phyloP scores from a whole-genome alignment of 1,140 invertebrate species.

The Drosophila pruinosa region DNA sequence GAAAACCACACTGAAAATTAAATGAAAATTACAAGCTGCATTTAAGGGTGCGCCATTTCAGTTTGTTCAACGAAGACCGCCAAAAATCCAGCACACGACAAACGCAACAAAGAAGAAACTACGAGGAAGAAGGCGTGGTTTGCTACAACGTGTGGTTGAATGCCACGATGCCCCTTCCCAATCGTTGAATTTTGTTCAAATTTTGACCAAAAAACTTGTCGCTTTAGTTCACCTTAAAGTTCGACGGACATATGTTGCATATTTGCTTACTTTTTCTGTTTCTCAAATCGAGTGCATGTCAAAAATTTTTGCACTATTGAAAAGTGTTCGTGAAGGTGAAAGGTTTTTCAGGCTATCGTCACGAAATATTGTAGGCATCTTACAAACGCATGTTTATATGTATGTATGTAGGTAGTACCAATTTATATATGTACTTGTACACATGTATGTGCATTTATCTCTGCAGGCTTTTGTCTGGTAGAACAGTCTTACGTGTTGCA shows the following conservation, averaged over 20 bases:
- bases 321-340: background rate
- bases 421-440: too few species aligned
- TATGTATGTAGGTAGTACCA: background rate
- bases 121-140: background rate
- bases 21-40: slow-evolving; percentile 73
- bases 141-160: background rate
- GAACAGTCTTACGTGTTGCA: slow-evolving; percentile 78
- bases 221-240: background rate
- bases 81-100: slow-evolving; percentile 28
- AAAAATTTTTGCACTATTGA: background rate
- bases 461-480: slow-evolving; percentile 46
- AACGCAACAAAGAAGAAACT: background rate
- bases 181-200: background rate
- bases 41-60: slow-evolving; percentile 39
- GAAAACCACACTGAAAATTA: slow-evolving; percentile 69
- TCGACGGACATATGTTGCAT: background rate
- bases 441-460: slow-evolving; percentile 20
- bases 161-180: background rate
- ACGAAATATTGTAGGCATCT: slow-evolving; percentile 11
- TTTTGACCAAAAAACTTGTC: background rate
- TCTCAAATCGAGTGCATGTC: background rate
- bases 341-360: background rate
- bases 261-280: background rate
- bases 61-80: background rate
- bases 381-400: background rate